phyloP scores from a whole-genome alignment of 2,113 vertebrate genomes.

The Calcarius ornatus region DNA sequence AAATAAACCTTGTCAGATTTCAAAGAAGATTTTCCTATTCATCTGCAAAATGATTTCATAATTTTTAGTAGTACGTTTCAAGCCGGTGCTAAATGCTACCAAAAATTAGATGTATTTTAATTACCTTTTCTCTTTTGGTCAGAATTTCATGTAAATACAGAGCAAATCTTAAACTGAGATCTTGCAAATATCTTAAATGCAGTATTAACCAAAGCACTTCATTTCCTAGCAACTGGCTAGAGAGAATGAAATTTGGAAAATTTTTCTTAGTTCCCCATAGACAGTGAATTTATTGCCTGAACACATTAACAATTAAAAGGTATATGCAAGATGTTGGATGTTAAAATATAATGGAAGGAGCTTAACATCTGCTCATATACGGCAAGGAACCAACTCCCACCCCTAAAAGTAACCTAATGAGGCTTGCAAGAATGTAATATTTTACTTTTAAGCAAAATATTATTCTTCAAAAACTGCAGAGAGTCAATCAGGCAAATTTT shows the following conservation, averaged over 20 bases:
- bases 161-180: neutral
- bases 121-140: slow-evolving; percentile 11
- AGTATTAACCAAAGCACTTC: slow-evolving; percentile 4
- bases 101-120: neutral
- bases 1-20: slow-evolving; percentile 73
- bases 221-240: slow-evolving; percentile 17
- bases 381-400: neutral
- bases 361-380: slow-evolving; percentile 18
- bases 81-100: slow-evolving; percentile 43
- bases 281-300: slow-evolving; percentile 34
- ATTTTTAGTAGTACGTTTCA: slow-evolving; percentile 34
- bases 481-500: neutral
- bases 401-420: slow-evolving; percentile 29
- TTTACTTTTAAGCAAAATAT: slow-evolving; percentile 19
- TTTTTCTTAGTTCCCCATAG: slow-evolving; percentile 40
- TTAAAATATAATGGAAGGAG: slow-evolving; percentile 18
- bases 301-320: slow-evolving; percentile 61
- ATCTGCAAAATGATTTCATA: slow-evolving; percentile 54
- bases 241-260: slow-evolving; percentile 45
- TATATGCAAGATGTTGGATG: slow-evolving; percentile 31
- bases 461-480: neutral
- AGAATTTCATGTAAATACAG: slow-evolving; percentile 20
- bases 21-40: slow-evolving; percentile 56
- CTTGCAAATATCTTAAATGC: slow-evolving; percentile 7
- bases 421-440: neutral